These are phyloP conservation scores for Anguilla megastoma DNA, from an alignment of 2,797 vertebrate species.

Conservation along the genomic window DNA sequence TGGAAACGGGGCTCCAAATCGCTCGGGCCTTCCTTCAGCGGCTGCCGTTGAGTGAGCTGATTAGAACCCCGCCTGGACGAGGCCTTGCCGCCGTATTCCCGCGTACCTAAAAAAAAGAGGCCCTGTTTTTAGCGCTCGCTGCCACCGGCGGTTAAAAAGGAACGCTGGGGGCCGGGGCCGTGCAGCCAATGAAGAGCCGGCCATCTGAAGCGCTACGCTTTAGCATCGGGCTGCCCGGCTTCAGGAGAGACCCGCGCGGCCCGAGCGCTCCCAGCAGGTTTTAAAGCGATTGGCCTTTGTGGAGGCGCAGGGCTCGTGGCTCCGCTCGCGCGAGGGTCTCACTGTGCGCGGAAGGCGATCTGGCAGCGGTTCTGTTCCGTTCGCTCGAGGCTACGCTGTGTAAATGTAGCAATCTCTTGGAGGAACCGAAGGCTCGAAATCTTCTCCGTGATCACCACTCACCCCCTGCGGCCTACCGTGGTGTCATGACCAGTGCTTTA, in stretches of 20 bases:
- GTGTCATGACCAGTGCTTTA: background rate
- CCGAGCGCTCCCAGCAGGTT: background rate
- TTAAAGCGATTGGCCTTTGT: background rate
- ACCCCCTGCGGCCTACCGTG: background rate
- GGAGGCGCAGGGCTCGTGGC: background rate
- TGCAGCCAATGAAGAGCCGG: background rate
- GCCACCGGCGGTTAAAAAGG: background rate
- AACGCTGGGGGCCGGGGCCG: background rate
- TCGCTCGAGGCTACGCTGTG: background rate
- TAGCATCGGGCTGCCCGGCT: background rate
- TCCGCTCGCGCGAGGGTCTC: background rate
- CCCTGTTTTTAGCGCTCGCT: background rate
- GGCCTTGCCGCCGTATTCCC: background rate
- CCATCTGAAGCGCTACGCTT: background rate
- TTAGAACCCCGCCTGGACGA: background rate
- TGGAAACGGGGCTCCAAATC: slow-evolving; percentile 6
- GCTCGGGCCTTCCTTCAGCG: background rate
- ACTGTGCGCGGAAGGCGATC: background rate
- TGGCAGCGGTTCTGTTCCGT: background rate
- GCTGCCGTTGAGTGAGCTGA: background rate
- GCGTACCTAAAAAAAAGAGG: background rate
- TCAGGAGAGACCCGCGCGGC: background rate
- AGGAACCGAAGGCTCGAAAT: background rate
- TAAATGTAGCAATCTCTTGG: background rate
- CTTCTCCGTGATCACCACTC: background rate